phyloP scores from a whole-genome alignment of 2,888 invertebrate species.

The Clistopyga incitator region DNA sequence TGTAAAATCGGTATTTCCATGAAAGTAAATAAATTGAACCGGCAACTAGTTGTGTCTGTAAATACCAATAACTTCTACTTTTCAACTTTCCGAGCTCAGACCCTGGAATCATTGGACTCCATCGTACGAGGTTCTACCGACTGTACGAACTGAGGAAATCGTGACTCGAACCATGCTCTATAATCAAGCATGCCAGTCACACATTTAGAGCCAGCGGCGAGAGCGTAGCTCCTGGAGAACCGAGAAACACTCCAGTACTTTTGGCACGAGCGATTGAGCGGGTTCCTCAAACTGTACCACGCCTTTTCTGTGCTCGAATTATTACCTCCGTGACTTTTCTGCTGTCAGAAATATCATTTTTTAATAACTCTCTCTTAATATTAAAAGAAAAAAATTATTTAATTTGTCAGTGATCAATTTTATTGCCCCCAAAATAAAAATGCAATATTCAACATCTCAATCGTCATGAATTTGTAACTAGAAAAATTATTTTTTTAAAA shows the following conservation, averaged over 20 bases:
- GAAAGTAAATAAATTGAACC: neutral
- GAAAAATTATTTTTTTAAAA: too few relatives aligned
- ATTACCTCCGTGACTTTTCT: constrained; percentile 64
- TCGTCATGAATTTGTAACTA: too few relatives aligned
- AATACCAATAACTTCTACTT: constrained; percentile 1
- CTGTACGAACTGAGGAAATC: constrained; percentile 77
- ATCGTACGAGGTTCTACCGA: constrained; percentile 70
- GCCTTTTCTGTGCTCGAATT: constrained; percentile 72
- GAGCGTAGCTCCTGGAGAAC: constrained; percentile 60
- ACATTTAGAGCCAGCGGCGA: constrained; percentile 76
- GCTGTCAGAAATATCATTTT: neutral
- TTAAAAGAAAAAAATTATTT: too few relatives aligned
- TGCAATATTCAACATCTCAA: too few relatives aligned
- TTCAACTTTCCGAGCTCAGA: constrained; percentile 11
- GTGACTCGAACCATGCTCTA: constrained; percentile 75
- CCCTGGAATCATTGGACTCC: constrained; percentile 14
- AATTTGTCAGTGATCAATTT: too few relatives aligned
- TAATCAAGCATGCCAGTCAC: constrained; percentile 79
- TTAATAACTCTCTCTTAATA: too few relatives aligned
- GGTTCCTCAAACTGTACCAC: constrained; percentile 69
- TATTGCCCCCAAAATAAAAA: too few relatives aligned
- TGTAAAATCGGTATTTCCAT: neutral
- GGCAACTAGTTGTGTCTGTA: neutral
- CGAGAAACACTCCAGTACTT: constrained; percentile 36
- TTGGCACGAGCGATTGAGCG: constrained; percentile 36